These are phyloP conservation scores for Neodiprion pinetum DNA, from an alignment of 1,140 invertebrate species.

Conservation along the genomic window DNA sequence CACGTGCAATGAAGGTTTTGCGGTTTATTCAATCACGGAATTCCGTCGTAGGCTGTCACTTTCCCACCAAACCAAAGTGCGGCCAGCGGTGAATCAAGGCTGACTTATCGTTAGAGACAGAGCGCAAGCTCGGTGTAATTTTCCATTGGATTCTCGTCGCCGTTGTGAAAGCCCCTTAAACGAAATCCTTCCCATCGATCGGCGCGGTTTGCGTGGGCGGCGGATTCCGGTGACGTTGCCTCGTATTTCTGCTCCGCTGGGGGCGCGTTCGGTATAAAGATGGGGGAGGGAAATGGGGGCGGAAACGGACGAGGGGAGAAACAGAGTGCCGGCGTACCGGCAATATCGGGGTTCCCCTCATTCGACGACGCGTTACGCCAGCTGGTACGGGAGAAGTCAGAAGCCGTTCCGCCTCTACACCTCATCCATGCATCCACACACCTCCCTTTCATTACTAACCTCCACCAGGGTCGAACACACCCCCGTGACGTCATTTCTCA, in stretches of 20 bases:
- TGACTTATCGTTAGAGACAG: too few species aligned
- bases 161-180: slow-evolving; percentile 5
- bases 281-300: not conserved
- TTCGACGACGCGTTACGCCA: not conserved
- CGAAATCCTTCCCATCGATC: slow-evolving; percentile 16
- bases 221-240: slow-evolving; percentile 20
- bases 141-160: not conserved
- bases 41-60: too few species aligned
- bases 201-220: slow-evolving; percentile 11
- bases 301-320: not conserved
- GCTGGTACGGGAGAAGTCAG: not conserved
- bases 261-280: not conserved
- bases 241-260: not conserved
- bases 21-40: too few species aligned
- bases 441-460: not conserved
- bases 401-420: not conserved
- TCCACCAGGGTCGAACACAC: not conserved
- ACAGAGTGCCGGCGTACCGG: slow-evolving; percentile 1
- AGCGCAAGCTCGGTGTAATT: not conserved
- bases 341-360: not conserved
- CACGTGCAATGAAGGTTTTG: too few species aligned
- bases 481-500: not conserved
- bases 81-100: too few species aligned
- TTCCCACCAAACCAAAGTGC: too few species aligned
- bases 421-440: not conserved